These are phyloP conservation scores for Pangasius larnaudii DNA, from an alignment of 2,797 vertebrate genomes.

Conservation along the genomic window DNA sequence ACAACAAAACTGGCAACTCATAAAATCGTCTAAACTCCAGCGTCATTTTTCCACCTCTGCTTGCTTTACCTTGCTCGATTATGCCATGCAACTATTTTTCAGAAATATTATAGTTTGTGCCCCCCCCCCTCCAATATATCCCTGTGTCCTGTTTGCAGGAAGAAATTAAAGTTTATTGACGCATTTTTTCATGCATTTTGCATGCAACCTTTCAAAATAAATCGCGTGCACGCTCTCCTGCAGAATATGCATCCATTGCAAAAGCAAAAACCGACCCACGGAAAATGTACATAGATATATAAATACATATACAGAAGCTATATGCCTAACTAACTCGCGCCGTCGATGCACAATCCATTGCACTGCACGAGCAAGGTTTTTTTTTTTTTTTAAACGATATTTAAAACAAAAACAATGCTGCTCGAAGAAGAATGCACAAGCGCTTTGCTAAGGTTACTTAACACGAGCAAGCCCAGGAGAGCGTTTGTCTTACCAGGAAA, in stretches of 20 bases:
- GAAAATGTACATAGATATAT: background rate
- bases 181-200: slow-evolving; percentile 47
- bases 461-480: slow-evolving; percentile 61
- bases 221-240: slow-evolving; percentile 23
- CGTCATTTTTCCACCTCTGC: slow-evolving; percentile 34
- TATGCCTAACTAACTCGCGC: background rate
- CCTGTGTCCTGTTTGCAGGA: slow-evolving; percentile 16
- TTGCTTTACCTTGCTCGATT: background rate
- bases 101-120: background rate
- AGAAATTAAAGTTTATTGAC: background rate
- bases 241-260: slow-evolving; percentile 28
- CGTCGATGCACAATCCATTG: slow-evolving; percentile 4
- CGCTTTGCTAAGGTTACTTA: slow-evolving; percentile 26
- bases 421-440: background rate
- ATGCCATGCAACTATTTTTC: slow-evolving; percentile 54
- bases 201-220: slow-evolving; percentile 33
- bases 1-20: slow-evolving; percentile 57
- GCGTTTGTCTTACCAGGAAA: slow-evolving; percentile 88
- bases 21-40: slow-evolving; percentile 48
- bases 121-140: background rate
- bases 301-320: background rate
- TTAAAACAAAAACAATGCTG: background rate
- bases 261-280: background rate
- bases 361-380: background rate
- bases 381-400: no score